Base-by-base conservation (phyloP, 2,113 vertebrate species). In the Megaceryle maxima region DNA sequence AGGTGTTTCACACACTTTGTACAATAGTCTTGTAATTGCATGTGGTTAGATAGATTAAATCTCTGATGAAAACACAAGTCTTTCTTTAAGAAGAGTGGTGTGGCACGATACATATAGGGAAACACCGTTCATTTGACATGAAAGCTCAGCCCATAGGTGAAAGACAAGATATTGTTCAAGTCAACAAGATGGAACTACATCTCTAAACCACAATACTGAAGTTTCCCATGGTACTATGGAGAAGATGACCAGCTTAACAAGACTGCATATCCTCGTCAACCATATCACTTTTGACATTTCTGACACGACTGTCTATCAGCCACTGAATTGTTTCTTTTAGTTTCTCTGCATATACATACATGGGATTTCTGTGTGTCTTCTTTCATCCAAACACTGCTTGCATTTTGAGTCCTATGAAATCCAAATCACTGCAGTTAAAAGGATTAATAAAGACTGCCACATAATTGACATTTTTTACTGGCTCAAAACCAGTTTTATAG, bases 401-500 rank as follows among this genome's bases (percentile, higher is more conserved):
- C 29, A 16, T 75, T 56, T 28, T 39, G 64, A 92, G 35, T 81
- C 72, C 75, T 81, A 39, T 39, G 82, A 92, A 86, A 90, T 92
- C 33, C 29, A 78, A 78, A 90, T 62, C 48, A 72, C 20, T 78
- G 51, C 57, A 74, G 59, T 78, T 93, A 96, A 90, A 74, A 83
- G 64, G 67, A 88, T 94, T 96, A 93, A 92, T 95, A 93, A 94
- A 93, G 68, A 51, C 39, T 94, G 68, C 20, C 48, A 88, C 0
- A 0, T 86, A 96, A 95, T 67, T 90, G 94, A 92, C 69, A 74
- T 80, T 88, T 88, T 88, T 93, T 92, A 93, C 79, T 21, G 53
- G 11, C 76, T 88, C 31, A 87, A 93, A 81, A 63, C 68, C 60
- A 75, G 53, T 88, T 95, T 95, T 95, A 94, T 93, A 87, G 88